Conservation (phyloP, 2,888 invertebrate species). For the Megastigmus dorsalis region DNA sequence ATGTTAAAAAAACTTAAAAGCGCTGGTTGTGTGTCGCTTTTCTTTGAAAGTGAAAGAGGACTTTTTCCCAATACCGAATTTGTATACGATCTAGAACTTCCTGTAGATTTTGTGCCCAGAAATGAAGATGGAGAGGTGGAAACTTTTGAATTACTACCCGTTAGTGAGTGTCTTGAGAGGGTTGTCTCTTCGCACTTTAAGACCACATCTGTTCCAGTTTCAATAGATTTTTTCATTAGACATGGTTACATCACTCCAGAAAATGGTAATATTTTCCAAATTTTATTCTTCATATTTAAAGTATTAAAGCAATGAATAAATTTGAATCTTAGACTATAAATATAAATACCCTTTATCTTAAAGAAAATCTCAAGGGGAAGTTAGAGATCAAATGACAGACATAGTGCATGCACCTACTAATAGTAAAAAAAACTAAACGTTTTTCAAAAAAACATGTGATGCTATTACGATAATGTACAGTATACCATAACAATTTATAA, state of each 20-base stretch:
- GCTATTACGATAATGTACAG: too few relatives aligned
- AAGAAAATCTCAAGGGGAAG: too few relatives aligned
- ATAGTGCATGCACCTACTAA: too few relatives aligned
- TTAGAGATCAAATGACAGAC: too few relatives aligned
- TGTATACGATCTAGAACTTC: constrained; percentile 93
- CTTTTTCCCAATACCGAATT: constrained; percentile 96
- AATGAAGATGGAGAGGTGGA: constrained; percentile 97
- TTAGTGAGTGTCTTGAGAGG: constrained; percentile 87
- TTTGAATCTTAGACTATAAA: too few relatives aligned
- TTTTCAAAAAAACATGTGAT: too few relatives aligned
- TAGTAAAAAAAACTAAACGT: too few relatives aligned
- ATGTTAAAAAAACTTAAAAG: constrained; percentile 85
- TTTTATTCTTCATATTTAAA: too few relatives aligned
- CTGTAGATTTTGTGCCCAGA: constrained; percentile 91
- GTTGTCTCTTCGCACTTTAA: constrained; percentile 91
- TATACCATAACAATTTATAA: too few relatives aligned
- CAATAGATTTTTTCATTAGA: constrained; percentile 93
- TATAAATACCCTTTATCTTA: too few relatives aligned
- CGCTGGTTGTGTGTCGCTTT: constrained; percentile 91
- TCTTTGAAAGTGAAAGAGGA: constrained; percentile 94
- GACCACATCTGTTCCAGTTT: constrained; percentile 93
- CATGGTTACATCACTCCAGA: constrained; percentile 92
- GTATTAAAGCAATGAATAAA: too few relatives aligned
- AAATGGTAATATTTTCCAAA: constrained; percentile 82
- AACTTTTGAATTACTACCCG: constrained; percentile 89